These are phyloP conservation scores for Orgyia antiqua DNA, from an alignment of 2,888 invertebrate genomes.

Conservation along the genomic window DNA sequence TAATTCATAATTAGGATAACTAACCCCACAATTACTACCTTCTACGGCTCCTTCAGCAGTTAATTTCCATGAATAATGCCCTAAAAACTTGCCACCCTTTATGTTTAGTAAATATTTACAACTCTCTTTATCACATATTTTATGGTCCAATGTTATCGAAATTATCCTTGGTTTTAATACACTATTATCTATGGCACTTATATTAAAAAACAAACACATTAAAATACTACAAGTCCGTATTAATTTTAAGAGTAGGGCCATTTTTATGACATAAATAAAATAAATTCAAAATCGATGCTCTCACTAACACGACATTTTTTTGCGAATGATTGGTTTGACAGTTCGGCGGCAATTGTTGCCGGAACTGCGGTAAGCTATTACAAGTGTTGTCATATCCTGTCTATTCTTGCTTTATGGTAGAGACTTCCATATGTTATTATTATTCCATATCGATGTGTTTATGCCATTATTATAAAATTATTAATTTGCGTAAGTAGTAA, in stretches of 20 bases:
- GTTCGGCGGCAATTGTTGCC: constrained; percentile 64
- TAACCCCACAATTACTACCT: constrained; percentile 53
- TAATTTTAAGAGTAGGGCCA: constrained; percentile 50
- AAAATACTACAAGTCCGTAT: constrained; percentile 74
- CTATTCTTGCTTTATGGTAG: too few relatives aligned
- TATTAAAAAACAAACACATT: constrained; percentile 45
- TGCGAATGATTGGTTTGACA: constrained; percentile 55
- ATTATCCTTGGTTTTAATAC: constrained; percentile 44
- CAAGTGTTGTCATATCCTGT: constrained; percentile 52
- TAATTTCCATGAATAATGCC: constrained; percentile 64
- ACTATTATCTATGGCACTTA: constrained; percentile 34
- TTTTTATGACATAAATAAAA: constrained; percentile 37
- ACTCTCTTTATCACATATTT: constrained; percentile 41
- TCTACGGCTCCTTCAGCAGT: constrained; percentile 44
- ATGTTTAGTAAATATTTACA: constrained; percentile 72
- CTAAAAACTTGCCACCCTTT: constrained; percentile 58
- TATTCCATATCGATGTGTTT: too few relatives aligned
- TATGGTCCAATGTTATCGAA: constrained; percentile 41
- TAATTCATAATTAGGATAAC: constrained; percentile 59
- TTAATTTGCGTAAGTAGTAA: too few relatives aligned
- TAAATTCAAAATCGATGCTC: constrained; percentile 17
- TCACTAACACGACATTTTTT: constrained; percentile 54
- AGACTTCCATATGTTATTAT: too few relatives aligned
- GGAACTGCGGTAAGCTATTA: constrained; percentile 52
- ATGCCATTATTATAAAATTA: too few relatives aligned